A percentile compares a stretch with the other conserved stretches of the same genome.
phyloP scores from a whole-genome alignment of 1,140 invertebrate genomes.

The Brachionus calyciflorus region DNA sequence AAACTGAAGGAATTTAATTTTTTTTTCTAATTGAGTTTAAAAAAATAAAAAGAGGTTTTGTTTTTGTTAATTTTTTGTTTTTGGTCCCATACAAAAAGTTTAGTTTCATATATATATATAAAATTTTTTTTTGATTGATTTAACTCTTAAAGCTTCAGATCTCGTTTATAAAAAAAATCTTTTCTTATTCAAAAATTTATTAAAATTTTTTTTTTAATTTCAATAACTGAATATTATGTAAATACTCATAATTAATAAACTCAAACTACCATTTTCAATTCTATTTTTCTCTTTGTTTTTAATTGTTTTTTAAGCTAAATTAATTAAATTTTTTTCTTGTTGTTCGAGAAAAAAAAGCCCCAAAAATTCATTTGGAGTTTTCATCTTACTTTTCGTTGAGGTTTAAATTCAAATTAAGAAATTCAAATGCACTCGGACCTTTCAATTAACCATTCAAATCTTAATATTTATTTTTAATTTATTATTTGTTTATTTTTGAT shows the following conservation, averaged over 20 bases:
- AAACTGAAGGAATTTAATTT: conserved; percentile 32
- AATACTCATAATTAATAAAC: conserved; percentile 38
- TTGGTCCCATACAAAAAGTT: not conserved
- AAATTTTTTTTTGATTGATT: conserved; percentile 29
- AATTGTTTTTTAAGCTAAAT: conserved; percentile 34
- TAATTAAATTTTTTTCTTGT: not conserved
- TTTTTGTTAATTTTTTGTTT: conserved; percentile 13
- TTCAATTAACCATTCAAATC: no score
- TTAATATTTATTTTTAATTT: no score
- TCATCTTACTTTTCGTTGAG: not conserved
- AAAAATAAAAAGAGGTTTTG: not conserved
- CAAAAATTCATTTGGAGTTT: not conserved
- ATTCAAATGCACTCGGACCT: conserved; percentile 2
- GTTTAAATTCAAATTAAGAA: not conserved
- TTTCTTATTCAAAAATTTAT: not conserved
- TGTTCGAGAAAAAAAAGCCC: not conserved
- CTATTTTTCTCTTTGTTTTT: conserved; percentile 7
- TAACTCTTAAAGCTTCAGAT: conserved; percentile 32
- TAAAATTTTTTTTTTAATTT: not conserved
- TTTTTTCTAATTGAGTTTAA: conserved; percentile 8
- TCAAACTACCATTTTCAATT: not conserved
- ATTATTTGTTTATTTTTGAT: no score
- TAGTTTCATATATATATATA: no score
- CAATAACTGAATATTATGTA: conserved; percentile 42
- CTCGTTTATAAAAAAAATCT: not conserved